A percentile compares a stretch with the other conserved stretches of the same genome.
phyloP scores from a whole-genome alignment of 2,113 vertebrate genomes.

The Cyprinus carpio region DNA sequence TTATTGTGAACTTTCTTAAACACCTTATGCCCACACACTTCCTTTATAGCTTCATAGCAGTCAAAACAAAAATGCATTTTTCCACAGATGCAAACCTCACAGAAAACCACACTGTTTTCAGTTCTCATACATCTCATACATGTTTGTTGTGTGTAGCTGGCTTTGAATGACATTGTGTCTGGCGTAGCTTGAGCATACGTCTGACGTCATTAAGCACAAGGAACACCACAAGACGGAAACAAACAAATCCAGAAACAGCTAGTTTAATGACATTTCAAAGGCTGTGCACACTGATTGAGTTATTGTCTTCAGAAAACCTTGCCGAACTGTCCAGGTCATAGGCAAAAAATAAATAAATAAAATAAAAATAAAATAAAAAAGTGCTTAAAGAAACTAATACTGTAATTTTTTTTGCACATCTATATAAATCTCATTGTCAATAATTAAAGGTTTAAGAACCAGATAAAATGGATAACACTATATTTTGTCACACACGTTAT shows the following conservation, averaged over 20 bases:
- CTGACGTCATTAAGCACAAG: not conserved
- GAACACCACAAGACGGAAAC: not conserved
- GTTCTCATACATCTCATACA: not conserved
- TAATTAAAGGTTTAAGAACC: not conserved
- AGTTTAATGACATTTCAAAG: not conserved
- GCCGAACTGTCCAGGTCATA: not conserved
- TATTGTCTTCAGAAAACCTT: not conserved
- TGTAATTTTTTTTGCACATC: no score
- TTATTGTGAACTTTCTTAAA: not conserved
- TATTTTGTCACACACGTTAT: not conserved
- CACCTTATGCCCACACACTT: not conserved
- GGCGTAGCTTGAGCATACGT: not conserved
- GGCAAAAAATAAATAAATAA: not conserved
- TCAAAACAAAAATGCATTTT: not conserved
- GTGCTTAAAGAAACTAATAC: no score
- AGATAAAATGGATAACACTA: not conserved
- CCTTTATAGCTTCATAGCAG: not conserved
- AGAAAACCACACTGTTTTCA: not conserved
- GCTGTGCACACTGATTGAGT: not conserved
- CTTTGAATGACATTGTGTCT: not conserved
- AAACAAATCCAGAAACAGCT: not conserved
- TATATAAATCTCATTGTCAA: not conserved
- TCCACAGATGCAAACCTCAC: not conserved
- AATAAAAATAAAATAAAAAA: not conserved
- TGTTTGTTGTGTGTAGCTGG: not conserved